phyloP scores from a whole-genome alignment of 1,140 invertebrate genomes.

The Drosophila rufa region DNA sequence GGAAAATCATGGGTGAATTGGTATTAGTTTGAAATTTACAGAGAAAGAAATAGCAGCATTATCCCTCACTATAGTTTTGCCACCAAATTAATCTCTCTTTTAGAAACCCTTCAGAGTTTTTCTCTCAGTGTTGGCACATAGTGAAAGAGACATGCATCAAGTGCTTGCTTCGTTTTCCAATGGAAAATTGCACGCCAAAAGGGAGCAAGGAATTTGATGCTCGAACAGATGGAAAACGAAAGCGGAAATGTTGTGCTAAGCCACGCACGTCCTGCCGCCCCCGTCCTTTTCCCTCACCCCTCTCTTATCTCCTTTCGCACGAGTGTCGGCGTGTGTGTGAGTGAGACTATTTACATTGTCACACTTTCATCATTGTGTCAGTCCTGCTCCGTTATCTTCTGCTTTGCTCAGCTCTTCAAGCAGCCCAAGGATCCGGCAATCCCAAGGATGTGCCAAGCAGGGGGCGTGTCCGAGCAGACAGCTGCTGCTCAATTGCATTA shows the following conservation, averaged over 20 bases:
- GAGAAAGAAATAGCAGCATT: no score
- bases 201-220: slow-evolving; percentile 42
- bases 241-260: slow-evolving; percentile 68
- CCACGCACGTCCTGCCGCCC: slow-evolving; percentile 48
- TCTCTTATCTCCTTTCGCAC: slow-evolving; percentile 24
- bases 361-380: slow-evolving; percentile 56
- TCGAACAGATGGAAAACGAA: slow-evolving; percentile 58
- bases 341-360: slow-evolving; percentile 61
- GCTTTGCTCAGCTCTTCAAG: slow-evolving; percentile 49
- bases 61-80: no score
- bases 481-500: slow-evolving; percentile 63
- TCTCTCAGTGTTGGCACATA: slow-evolving; percentile 18
- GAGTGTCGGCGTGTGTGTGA: slow-evolving; percentile 22
- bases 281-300: slow-evolving; percentile 13
- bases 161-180: slow-evolving; percentile 58
- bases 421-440: slow-evolving; percentile 17
- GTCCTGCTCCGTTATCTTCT: slow-evolving; percentile 29
- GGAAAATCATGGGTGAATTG: background rate
- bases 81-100: no score
- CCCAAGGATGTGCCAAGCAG: slow-evolving; percentile 36
- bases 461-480: slow-evolving; percentile 53
- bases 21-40: background rate
- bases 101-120: background rate
- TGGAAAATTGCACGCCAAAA: slow-evolving; percentile 51
- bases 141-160: slow-evolving; percentile 44